These are phyloP conservation scores for Atherinomorus stipes DNA, from an alignment of 2,113 vertebrate genomes.

Conservation along the genomic window DNA sequence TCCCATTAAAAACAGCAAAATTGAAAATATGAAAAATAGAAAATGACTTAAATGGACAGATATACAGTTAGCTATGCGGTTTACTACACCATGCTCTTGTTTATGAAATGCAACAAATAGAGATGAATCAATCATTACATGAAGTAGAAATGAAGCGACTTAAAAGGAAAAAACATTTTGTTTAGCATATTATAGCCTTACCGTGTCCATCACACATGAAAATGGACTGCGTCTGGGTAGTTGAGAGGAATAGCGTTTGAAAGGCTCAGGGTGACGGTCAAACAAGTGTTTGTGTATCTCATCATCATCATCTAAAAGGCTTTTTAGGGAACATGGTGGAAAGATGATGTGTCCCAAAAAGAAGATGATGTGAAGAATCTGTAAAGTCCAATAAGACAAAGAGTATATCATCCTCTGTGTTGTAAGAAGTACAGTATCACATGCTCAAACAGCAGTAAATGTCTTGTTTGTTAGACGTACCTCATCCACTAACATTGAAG, in stretches of 20 bases:
- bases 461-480: conserved; percentile 16
- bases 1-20: no score
- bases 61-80: no score
- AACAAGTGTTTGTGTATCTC: rapidly evolving
- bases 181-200: neutral
- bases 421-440: neutral
- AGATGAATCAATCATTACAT: neutral
- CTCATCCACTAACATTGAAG: conserved; percentile 30
- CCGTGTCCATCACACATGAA: conserved; percentile 39
- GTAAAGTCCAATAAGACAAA: neutral
- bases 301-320: rapidly evolving
- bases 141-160: neutral
- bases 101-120: neutral
- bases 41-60: no score
- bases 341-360: conserved; percentile 15
- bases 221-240: conserved; percentile 31
- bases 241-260: neutral
- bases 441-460: neutral
- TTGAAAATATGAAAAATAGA: no score
- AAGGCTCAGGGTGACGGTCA: neutral
- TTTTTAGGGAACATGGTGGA: neutral
- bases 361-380: conserved; percentile 39
- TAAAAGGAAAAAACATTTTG: neutral
- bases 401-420: no score
- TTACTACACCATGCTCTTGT: no score